Percentiles rank a stretch among this genome's conserved stretches.
Evolutionary conservation across 2,888 invertebrate species (phyloP).

Genomic region (Ceratothoa steindachneri): DNA sequence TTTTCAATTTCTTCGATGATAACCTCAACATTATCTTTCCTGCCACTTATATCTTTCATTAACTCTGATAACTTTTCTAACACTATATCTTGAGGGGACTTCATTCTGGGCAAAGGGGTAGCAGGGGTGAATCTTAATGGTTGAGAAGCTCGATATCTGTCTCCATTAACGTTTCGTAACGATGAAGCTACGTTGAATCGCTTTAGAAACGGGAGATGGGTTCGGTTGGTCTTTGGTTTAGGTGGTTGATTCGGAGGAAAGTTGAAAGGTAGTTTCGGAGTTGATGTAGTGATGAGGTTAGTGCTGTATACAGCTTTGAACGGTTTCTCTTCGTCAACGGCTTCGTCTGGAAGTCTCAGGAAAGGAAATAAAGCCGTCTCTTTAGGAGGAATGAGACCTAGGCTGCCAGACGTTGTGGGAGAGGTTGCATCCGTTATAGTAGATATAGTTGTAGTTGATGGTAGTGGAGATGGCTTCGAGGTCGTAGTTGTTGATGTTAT

Average conservation of each 20-base stretch:
- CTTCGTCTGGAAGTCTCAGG: neutral
- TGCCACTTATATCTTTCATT: constrained; percentile 34
- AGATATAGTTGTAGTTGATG: neutral
- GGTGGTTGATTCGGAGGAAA: neutral
- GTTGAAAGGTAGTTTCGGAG: neutral
- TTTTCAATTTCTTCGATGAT: constrained; percentile 35
- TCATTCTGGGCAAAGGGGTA: constrained; percentile 3
- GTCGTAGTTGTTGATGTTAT: constrained; percentile 18
- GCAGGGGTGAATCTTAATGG: neutral
- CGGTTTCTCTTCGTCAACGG: neutral
- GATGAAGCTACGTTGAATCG: neutral
- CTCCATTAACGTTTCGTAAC: neutral
- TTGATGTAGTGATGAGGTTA: neutral
- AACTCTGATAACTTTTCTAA: constrained; percentile 44
- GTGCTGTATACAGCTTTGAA: neutral
- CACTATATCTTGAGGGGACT: constrained; percentile 38
- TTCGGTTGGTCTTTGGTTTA: neutral
- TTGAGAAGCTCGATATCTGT: neutral
- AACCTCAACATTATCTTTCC: constrained; percentile 31
- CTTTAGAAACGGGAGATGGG: neutral
- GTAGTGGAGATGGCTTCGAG: constrained; percentile 1
- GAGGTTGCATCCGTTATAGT: neutral
- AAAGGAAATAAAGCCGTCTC: neutral
- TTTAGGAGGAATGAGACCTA: neutral
- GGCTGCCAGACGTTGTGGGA: too few species aligned